A percentile compares a stretch with the other conserved stretches of the same genome.
phyloP scores from a whole-genome alignment of 2,888 invertebrate species.

The Malthinus seriepunctatus region DNA sequence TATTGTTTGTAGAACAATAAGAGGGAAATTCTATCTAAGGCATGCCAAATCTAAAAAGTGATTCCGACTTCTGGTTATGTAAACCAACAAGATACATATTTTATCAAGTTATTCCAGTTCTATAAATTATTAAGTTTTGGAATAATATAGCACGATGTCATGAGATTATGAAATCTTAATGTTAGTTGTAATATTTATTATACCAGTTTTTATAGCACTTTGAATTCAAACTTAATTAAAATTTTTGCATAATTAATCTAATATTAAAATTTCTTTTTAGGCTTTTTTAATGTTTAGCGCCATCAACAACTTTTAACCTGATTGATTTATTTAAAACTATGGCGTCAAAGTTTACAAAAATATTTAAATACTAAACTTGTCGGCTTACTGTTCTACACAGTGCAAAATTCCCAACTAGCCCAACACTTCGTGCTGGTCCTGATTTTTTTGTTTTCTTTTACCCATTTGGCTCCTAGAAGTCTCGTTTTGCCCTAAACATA shows the following conservation, averaged over 20 bases:
- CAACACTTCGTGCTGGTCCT: too few species aligned
- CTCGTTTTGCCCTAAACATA: too few species aligned
- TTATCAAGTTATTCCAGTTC: constrained; percentile 37
- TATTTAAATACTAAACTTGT: too few species aligned
- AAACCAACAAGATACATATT: constrained; percentile 36
- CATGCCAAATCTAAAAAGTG: constrained; percentile 33
- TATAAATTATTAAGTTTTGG: constrained; percentile 37
- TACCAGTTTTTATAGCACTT: constrained; percentile 6
- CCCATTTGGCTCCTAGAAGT: too few species aligned
- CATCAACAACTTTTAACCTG: too few species aligned
- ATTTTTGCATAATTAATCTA: background rate
- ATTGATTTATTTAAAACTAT: too few species aligned
- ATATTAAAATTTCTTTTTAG: too few species aligned
- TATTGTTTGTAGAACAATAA: constrained; percentile 13
- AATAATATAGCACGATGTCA: constrained; percentile 30
- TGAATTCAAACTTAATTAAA: constrained; percentile 9
- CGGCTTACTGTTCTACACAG: too few species aligned
- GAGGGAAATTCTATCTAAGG: constrained; percentile 11
- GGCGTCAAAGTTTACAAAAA: too few species aligned
- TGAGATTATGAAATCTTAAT: constrained; percentile 18
- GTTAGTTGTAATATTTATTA: constrained; percentile 15
- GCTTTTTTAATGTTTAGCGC: too few species aligned
- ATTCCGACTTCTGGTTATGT: constrained; percentile 27
- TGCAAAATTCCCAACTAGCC: too few species aligned
- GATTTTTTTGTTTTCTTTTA: too few species aligned